Evolutionary conservation across 2,113 vertebrate species (phyloP), one percentile per base, ranked within the genome.

Genomic region (Pogonocichla stellata): DNA sequence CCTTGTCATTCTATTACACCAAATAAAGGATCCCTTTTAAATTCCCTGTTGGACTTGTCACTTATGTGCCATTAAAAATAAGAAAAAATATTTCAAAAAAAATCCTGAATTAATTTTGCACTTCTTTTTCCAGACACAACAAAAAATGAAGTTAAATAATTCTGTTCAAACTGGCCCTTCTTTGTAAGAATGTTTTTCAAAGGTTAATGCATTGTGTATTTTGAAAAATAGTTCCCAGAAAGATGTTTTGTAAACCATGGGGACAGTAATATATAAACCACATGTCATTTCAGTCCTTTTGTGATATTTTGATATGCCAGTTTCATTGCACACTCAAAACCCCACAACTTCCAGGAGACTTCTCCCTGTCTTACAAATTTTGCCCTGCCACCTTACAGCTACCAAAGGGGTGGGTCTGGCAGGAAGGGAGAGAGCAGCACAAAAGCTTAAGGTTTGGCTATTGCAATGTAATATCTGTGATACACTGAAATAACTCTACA

Each of bases 401-500:
- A 75, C 53, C 65, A 93, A 74, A 94, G 26, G 31, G 64, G 45
- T 88, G 19, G 29, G 96, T 67, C 23, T 48, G 16, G 12, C 20
- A 66, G 53, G 56, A 61, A 48, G 33, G 6, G 19, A 42, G 91
- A 70, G 43, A 40, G 31, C n/a, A 54, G 61, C 51, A 84, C 56
- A 83, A 29, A 72, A 93, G 70, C 78, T 92, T 62, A 91, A 91
- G 18, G 47, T 80, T 86, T 87, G 57, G 88, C 70, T 72, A 56
- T 42, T 77, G 45, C 72, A 75, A 29, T 95, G 53, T 34, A 73
- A 60, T 5, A 57, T 79, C 67, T 89, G 70, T 65, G 92, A 94
- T 86, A 87, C 45, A 84, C 12, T 80, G 95, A 43, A 91, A 91
- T 92, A 96, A 95, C 94, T 95, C 92, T 70, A 82, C 80, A 26